These are phyloP conservation scores for Nysson spinosus DNA, from an alignment of 2,888 invertebrate species.

Conservation along the genomic window DNA sequence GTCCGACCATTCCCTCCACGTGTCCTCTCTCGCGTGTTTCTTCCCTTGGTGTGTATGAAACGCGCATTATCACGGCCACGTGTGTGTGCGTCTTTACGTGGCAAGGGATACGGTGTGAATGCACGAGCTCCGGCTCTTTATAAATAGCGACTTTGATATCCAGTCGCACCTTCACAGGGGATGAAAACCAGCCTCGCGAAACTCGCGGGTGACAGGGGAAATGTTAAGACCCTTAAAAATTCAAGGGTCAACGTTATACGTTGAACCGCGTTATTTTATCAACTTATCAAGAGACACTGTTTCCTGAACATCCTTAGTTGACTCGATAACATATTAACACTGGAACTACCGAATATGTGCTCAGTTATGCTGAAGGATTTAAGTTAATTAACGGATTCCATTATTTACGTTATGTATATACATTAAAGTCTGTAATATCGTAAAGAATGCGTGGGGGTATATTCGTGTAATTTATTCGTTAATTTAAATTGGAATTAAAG, in stretches of 20 bases:
- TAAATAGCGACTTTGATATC: constrained; percentile 75
- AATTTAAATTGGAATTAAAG: too few relatives aligned
- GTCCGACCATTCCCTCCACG: constrained; percentile 61
- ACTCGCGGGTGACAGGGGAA: constrained; percentile 49
- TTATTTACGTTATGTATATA: too few relatives aligned
- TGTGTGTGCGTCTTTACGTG: constrained; percentile 31
- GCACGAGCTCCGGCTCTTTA: constrained; percentile 62
- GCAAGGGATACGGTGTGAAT: constrained; percentile 22
- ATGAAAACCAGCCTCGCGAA: constrained; percentile 61
- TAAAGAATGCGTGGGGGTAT: too few relatives aligned
- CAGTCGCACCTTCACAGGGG: constrained; percentile 67
- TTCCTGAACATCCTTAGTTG: too few relatives aligned
- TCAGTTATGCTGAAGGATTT: too few relatives aligned
- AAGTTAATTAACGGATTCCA: too few relatives aligned
- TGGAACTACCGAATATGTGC: too few relatives aligned
- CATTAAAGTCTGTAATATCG: too few relatives aligned
- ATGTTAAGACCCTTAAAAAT: constrained; percentile 65
- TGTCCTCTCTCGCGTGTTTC: constrained; percentile 57
- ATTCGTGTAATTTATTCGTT: too few relatives aligned
- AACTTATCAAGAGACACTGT: constrained; percentile 49
- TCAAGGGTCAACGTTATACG: constrained; percentile 70
- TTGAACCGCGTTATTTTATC: constrained; percentile 55
- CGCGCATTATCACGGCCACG: constrained; percentile 53
- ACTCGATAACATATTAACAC: too few relatives aligned
- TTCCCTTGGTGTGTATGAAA: constrained; percentile 43